Conservation (phyloP, 2,113 vertebrate genomes). For the Podarcis muralis region DNA sequence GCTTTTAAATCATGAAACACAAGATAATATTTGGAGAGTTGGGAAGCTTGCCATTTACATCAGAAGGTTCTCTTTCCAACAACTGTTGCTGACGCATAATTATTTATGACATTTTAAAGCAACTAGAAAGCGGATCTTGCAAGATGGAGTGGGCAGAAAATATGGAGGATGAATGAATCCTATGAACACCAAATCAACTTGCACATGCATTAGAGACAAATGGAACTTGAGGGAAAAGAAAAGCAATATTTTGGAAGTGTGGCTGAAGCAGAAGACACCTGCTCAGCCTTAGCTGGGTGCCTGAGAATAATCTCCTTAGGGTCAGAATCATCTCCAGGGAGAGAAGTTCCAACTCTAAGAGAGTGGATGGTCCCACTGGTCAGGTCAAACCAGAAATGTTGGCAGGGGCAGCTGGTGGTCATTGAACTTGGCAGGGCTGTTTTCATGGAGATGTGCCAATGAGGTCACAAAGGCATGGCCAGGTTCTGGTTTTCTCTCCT, state of each 20-base stretch:
- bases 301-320: background rate
- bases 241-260: background rate
- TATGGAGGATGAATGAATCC: background rate
- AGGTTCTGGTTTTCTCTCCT: too few species aligned
- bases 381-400: too few species aligned
- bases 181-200: background rate
- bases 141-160: background rate
- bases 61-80: background rate
- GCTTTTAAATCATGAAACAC: background rate
- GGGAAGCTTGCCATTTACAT: background rate
- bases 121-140: background rate
- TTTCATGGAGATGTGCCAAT: too few species aligned
- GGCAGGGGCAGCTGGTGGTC: too few species aligned
- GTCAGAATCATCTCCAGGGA: background rate
- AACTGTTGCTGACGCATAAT: background rate
- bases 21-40: background rate
- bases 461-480: too few species aligned
- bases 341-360: background rate
- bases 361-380: background rate
- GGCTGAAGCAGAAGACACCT: background rate
- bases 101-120: background rate
- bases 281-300: background rate
- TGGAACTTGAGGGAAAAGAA: background rate
- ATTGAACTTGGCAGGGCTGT: too few species aligned
- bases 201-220: background rate